Evolutionary conservation across 2,888 invertebrate species (phyloP), one percentile per base, ranked within the genome.

Genomic region (Philopedon plagiatum): DNA sequence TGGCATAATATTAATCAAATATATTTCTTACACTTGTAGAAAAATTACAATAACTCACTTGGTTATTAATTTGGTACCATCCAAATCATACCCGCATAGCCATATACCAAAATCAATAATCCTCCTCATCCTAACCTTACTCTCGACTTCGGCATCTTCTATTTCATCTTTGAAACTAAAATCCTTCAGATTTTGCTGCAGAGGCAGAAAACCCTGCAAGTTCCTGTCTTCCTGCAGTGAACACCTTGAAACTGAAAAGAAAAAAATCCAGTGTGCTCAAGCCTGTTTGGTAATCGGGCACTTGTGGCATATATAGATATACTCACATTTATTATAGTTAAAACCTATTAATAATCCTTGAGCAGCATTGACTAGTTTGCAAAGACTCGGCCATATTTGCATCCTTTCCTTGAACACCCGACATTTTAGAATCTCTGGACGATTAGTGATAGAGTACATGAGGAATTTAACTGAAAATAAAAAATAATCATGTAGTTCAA

Each of bases 151-250:
- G 15, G 75, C 60, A 74, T 87, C 86, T 21, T 83, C 82, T 69
- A 87, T 84, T 73, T 86, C 85, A 67, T 83, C 83, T 66, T 86
- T 86, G 75, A 88, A 89, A 82, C 88, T 87, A 7, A 92, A 87
- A 1, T 86, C 85, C 58, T 87, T 86, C 77, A 91, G 88, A 57
- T 88, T 88, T 56, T 86, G 87, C 78, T 90, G 90, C 41, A 95
- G 86, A 0, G 94, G 94, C 74, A 93, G 85, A 85, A 95, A 95
- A 18, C 94, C 94, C 81, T 93, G 91, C 61, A 95, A 85, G 83
- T 93, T 93, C 79, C 90, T 90, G 84, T 95, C 95, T 85, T 95
- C 95, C 0, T 92, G 91, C 62, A 95, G 86, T 2, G 94, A 93
- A 49, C 90, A 87, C 75, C 89, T 88, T 37, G 86, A 85, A 83